Conservation (phyloP, 1,140 invertebrate species). For the Nasonia longicornis region DNA sequence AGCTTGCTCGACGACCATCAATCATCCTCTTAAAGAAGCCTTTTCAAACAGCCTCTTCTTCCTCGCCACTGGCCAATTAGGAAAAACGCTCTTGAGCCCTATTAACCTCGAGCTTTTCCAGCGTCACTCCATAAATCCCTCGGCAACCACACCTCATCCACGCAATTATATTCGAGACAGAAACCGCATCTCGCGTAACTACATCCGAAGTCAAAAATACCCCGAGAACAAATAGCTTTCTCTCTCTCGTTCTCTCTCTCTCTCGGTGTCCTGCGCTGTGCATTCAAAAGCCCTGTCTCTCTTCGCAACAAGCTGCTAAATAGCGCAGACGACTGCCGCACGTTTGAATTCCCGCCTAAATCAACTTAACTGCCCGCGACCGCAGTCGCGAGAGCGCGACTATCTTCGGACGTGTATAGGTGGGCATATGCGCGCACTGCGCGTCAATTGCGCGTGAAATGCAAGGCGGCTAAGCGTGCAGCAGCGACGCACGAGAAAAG, state of each 20-base stretch:
- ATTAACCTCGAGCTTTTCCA: not conserved
- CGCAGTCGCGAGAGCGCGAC: not conserved
- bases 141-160: too few species aligned
- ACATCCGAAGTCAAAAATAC: conserved; percentile 28
- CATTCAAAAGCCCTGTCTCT: not conserved
- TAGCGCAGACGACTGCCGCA: conserved; percentile 31
- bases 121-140: too few species aligned
- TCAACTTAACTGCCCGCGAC: conserved; percentile 45
- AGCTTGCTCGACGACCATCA: not conserved
- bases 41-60: not conserved
- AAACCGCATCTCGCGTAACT: not conserved
- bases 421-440: not conserved
- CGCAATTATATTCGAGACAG: not conserved
- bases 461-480: conserved; percentile 44
- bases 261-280: not conserved
- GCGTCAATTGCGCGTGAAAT: conserved; percentile 48
- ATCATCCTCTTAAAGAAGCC: not conserved
- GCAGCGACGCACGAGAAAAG: not conserved
- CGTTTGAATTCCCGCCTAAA: conserved; percentile 28
- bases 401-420: not conserved
- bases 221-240: conserved; percentile 31
- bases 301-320: conserved; percentile 41
- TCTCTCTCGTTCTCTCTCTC: not conserved
- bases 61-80: not conserved
- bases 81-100: not conserved